These are phyloP conservation scores for Falco rusticolus DNA, from an alignment of 2,797 vertebrate genomes.

Conservation along the genomic window DNA sequence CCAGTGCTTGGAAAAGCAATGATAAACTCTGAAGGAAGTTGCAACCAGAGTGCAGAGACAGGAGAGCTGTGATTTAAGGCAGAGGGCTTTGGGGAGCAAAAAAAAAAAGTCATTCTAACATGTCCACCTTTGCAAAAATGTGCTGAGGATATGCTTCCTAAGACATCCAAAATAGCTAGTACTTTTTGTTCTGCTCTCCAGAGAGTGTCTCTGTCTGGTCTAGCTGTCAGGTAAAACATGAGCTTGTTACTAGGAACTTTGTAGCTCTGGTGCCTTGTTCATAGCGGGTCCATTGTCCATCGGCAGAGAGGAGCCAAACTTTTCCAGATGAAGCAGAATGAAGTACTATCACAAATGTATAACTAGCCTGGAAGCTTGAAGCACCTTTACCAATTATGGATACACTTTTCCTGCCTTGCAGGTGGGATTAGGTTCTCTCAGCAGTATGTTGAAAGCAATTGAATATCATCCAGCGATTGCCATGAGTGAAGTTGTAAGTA, in stretches of 20 bases:
- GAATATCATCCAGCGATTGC: constrained; percentile 64
- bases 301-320: not conserved
- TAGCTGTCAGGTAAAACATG: not conserved
- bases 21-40: constrained; percentile 19
- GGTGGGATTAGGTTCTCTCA: not conserved
- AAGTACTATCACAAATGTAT: not conserved
- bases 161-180: not conserved
- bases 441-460: constrained; percentile 58
- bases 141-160: not conserved
- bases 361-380: not conserved
- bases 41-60: not conserved
- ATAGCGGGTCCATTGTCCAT: not conserved
- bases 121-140: not conserved
- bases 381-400: not conserved
- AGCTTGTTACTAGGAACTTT: not conserved
- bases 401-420: not conserved
- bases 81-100: not conserved
- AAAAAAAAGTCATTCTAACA: not conserved
- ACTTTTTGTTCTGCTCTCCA: not conserved
- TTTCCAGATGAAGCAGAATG: not conserved
- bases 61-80: not conserved
- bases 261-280: not conserved
- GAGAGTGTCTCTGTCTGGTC: not conserved
- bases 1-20: not conserved
- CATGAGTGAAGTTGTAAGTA: constrained; percentile 69